phyloP scores from a whole-genome alignment of 2,888 invertebrate species.

The Noctua fimbriata region DNA sequence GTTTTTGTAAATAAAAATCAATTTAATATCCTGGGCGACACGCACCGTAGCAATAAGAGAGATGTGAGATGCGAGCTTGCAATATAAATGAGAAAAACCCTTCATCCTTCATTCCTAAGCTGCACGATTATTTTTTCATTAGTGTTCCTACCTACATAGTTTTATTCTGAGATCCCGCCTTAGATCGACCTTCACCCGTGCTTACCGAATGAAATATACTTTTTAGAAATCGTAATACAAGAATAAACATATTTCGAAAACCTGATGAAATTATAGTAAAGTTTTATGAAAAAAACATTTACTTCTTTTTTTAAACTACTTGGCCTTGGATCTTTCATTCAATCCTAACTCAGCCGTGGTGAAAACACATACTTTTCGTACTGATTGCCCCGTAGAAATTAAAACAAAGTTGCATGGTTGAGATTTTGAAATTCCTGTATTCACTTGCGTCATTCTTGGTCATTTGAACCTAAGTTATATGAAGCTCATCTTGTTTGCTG shows the following conservation, averaged over 20 bases:
- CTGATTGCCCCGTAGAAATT: not conserved
- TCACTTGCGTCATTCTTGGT: not conserved
- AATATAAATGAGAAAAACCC: not conserved
- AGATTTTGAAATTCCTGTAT: not conserved
- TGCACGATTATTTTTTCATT: not conserved
- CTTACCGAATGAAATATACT: not conserved
- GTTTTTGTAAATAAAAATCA: conserved; percentile 42
- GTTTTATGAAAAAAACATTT: not conserved
- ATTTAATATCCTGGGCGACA: conserved; percentile 23
- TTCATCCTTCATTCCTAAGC: not conserved
- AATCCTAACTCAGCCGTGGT: not conserved
- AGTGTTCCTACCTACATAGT: not conserved
- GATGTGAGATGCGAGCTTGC: conserved; percentile 10
- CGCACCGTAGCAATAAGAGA: conserved; percentile 17
- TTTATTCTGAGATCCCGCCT: not conserved
- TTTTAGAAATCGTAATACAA: not conserved
- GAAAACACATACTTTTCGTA: not conserved
- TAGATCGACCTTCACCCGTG: not conserved
- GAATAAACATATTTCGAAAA: not conserved
- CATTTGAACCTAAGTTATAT: not conserved
- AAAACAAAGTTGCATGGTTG: not conserved
- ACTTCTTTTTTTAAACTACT: not conserved
- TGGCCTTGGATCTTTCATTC: not conserved
- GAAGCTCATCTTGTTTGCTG: not conserved
- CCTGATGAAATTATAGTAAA: not conserved